phyloP scores from a whole-genome alignment of 1,140 invertebrate species.

The Halictus rubicundus region DNA sequence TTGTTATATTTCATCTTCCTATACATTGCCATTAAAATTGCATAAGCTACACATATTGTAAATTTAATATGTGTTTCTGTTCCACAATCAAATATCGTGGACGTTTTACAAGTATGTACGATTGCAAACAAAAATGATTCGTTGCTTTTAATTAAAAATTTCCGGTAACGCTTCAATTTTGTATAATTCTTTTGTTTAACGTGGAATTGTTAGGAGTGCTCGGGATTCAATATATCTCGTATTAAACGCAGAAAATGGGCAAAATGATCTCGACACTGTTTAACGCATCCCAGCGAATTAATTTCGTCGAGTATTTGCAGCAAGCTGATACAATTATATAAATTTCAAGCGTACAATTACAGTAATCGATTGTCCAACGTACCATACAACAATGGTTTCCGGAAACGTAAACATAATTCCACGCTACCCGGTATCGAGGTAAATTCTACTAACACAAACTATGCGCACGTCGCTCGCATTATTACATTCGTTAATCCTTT shows the following conservation, averaged over 20 bases:
- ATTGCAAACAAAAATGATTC: too few relatives aligned
- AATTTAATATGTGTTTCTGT: too few relatives aligned
- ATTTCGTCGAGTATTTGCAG: constrained; percentile 43
- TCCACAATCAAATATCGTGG: too few relatives aligned
- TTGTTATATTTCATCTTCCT: too few relatives aligned
- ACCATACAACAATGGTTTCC: constrained; percentile 42
- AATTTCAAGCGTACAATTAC: constrained; percentile 42
- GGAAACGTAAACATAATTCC: constrained; percentile 40
- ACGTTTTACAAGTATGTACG: too few relatives aligned
- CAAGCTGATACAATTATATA: constrained; percentile 38
- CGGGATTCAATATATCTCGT: background rate
- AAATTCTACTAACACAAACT: background rate
- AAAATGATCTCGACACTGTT: constrained; percentile 22
- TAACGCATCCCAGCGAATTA: constrained; percentile 35
- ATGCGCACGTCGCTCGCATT: background rate
- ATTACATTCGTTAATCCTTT: constrained; percentile 5
- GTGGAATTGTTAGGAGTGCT: background rate
- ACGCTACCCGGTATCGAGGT: background rate
- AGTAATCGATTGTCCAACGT: constrained; percentile 49
- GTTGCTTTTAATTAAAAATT: background rate
- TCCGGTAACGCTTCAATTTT: background rate
- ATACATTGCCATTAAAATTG: too few relatives aligned
- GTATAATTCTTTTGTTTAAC: background rate
- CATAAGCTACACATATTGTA: too few relatives aligned
- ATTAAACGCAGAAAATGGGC: constrained; percentile 7